Percentiles rank a stretch among this genome's conserved stretches.
phyloP scores from a whole-genome alignment of 2,797 vertebrate genomes.

The Crenichthys baileyi region DNA sequence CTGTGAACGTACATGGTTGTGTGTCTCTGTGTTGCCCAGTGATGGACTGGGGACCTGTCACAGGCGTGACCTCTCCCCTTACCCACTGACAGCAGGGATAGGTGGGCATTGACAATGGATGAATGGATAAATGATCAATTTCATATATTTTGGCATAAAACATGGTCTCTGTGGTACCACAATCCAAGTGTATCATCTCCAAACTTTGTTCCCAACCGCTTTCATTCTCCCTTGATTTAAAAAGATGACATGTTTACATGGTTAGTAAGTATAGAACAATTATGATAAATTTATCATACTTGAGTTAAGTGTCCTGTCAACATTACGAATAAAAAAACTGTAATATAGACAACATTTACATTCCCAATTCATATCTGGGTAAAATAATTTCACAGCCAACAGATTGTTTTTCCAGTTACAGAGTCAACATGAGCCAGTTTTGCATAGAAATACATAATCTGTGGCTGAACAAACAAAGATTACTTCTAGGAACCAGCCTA shows the following conservation, averaged over 20 bases:
- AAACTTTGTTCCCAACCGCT: neutral
- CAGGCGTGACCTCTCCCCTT: no score
- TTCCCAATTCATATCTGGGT: neutral
- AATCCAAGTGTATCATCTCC: neutral
- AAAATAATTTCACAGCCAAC: neutral
- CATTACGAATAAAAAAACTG: neutral
- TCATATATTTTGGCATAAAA: neutral
- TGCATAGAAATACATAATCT: constrained; percentile 15
- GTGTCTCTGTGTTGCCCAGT: no score
- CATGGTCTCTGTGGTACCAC: neutral
- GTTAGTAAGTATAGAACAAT: neutral
- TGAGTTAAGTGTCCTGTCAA: neutral
- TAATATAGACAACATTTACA: constrained; percentile 2
- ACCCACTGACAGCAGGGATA: no score
- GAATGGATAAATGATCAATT: no score
- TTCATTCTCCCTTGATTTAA: neutral
- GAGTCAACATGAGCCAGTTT: neutral
- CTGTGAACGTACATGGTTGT: no score
- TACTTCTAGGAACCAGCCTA: constrained; percentile 18
- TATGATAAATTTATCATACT: neutral
- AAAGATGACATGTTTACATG: neutral
- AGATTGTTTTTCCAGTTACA: neutral
- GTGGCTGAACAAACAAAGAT: neutral
- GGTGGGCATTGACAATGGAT: no score
- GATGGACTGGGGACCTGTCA: no score